phyloP scores from a whole-genome alignment of 1,140 invertebrate species.

The Zophobas morio region DNA sequence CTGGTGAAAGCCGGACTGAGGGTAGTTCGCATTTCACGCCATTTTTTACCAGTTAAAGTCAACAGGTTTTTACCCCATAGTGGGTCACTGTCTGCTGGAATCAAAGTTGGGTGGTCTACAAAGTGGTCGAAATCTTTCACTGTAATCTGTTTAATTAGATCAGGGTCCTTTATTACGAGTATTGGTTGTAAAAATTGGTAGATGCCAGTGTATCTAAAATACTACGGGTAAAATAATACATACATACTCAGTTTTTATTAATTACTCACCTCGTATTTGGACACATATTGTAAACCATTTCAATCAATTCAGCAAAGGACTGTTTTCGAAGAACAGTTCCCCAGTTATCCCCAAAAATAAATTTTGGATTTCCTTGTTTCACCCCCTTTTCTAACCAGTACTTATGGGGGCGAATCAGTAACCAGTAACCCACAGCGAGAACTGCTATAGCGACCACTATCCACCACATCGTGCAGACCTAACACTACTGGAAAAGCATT shows the following conservation, averaged over 20 bases:
- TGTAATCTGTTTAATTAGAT: constrained; percentile 41
- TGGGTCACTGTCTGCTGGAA: constrained; percentile 67
- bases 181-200: not conserved
- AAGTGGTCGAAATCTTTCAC: constrained; percentile 47
- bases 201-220: constrained; percentile 1
- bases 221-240: not conserved
- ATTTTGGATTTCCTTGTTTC: not conserved
- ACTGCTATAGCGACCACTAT: too few relatives aligned
- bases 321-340: not conserved
- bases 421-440: too few relatives aligned
- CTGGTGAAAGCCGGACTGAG: constrained; percentile 74
- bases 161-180: constrained; percentile 22
- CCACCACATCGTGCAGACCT: too few relatives aligned
- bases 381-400: too few relatives aligned
- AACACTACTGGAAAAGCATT: too few relatives aligned
- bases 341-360: not conserved
- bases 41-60: constrained; percentile 66
- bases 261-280: not conserved
- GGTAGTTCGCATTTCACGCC: constrained; percentile 72
- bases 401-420: too few relatives aligned
- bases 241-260: too few relatives aligned
- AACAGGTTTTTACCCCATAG: constrained; percentile 69
- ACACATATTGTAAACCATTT: constrained; percentile 11
- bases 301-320: constrained; percentile 11
- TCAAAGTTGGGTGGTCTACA: constrained; percentile 60